Base-by-base conservation (phyloP, 1,140 invertebrate species). In the Lordiphosa clarofinis region DNA sequence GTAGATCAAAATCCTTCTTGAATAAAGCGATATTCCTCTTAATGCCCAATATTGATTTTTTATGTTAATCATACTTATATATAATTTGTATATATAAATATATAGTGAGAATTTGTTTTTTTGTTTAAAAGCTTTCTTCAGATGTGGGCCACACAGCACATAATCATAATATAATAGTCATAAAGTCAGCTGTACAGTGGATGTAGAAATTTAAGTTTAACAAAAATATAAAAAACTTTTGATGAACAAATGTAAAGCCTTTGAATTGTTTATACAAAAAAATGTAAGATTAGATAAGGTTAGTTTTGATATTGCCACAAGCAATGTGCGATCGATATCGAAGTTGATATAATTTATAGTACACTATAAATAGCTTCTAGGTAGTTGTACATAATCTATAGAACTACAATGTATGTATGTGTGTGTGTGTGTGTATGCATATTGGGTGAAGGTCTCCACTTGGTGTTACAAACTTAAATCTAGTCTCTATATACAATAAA, bases 41-140 rank as follows among this genome's bases (percentile, higher is more conserved):
- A n/a, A 12, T 9, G 24, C 36, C 56, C 31, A 15, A 67, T 31
- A 46, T 46, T 31, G 24, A 8, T 33, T 70, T 70, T 71, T 42
- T 53, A 59, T 52, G 36, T 57, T 66, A 59, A 59, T 60, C 47
- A 67, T 53, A 62, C 55, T 55, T 68, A 72, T 65, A 12, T 65
- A 37, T 50, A 28, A 24, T 24, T 24, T 24, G 21, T 24, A 24
- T 65, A 38, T 50, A 67, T 67, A 78, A 71, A 72, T 69, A 72
- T 69, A 73, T 72, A 84, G 72, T 82, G 76, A 82, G 76, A 82
- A 82, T 82, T 73, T 39, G 35, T 69, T 60, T 48, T 65, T 62
- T 40, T 42, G 48, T 72, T 84, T 84, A 75, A 82, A 82, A 84
- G 78, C 78, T 84, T 82, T 82, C 43, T 61, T 67, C 66, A 61